Evolutionary conservation across 2,113 vertebrate species (phyloP).

Genomic region (Hippocampus comes): DNA sequence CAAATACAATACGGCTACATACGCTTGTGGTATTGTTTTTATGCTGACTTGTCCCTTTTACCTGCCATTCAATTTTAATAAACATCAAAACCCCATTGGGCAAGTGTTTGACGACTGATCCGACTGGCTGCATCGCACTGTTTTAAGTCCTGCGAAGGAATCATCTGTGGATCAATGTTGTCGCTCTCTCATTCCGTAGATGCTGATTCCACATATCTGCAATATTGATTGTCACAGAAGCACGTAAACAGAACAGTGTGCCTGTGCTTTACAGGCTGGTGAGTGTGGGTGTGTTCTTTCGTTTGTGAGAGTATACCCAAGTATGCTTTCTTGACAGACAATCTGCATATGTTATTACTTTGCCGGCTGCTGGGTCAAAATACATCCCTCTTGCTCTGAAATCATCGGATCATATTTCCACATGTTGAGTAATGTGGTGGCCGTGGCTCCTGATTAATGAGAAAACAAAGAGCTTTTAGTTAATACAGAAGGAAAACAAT

Average conservation of each 20-base stretch:
- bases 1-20: conserved; percentile 41
- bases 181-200: conserved; percentile 36
- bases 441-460: conserved; percentile 67
- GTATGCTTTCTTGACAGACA: conserved; percentile 55
- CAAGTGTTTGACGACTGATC: conserved; percentile 41
- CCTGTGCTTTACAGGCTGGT: conserved; percentile 20
- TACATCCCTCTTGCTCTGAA: conserved; percentile 48
- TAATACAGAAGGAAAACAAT: conserved; percentile 66
- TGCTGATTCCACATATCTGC: conserved; percentile 61
- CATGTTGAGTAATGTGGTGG: conserved; percentile 39
- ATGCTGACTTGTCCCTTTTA: conserved; percentile 59
- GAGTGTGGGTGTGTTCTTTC: conserved; percentile 30
- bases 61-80: conserved; percentile 46
- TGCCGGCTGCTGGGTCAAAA: conserved; percentile 59
- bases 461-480: conserved; percentile 69
- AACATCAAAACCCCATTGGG: conserved; percentile 35
- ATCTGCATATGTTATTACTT: conserved; percentile 55
- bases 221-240: conserved; percentile 52
- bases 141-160: conserved; percentile 46
- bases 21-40: conserved; percentile 41
- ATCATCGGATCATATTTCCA: conserved; percentile 60
- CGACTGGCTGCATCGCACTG: conserved; percentile 24
- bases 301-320: conserved; percentile 31
- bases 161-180: conserved; percentile 52
- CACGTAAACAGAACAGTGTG: conserved; percentile 15